These are phyloP conservation scores for Tetramorium parvispinum DNA, from an alignment of 1,140 invertebrate species.

Conservation along the genomic window DNA sequence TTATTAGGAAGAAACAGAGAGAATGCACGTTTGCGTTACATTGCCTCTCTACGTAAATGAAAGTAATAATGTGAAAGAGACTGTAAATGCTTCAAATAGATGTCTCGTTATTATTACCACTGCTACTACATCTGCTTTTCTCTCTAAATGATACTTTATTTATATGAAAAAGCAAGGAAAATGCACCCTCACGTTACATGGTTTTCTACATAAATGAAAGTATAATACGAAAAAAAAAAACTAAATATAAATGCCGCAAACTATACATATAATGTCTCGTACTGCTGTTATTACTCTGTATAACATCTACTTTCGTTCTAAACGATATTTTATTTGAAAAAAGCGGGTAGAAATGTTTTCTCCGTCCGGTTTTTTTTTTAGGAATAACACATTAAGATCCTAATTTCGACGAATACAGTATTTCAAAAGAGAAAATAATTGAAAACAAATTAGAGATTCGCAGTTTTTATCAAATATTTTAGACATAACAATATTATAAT, in stretches of 20 bases:
- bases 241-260: neutral
- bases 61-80: neutral
- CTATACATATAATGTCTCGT: neutral
- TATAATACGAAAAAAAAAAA: neutral
- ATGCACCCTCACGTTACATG: neutral
- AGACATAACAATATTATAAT: neutral
- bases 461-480: neutral
- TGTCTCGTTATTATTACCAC: neutral
- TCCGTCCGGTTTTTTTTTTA: neutral
- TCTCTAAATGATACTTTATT: neutral
- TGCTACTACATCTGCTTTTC: neutral
- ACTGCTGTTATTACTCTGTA: neutral
- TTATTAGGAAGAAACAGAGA: neutral
- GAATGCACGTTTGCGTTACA: neutral
- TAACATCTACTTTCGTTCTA: neutral
- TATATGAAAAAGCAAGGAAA: neutral
- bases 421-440: neutral
- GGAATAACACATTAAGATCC: neutral
- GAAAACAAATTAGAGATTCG: neutral
- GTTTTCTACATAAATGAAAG: neutral
- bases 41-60: neutral
- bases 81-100: neutral
- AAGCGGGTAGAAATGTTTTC: neutral
- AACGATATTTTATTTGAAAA: conserved; percentile 2
- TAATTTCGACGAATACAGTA: neutral